Base-by-base conservation (phyloP, 1,140 invertebrate genomes). In the Battus philenor region DNA sequence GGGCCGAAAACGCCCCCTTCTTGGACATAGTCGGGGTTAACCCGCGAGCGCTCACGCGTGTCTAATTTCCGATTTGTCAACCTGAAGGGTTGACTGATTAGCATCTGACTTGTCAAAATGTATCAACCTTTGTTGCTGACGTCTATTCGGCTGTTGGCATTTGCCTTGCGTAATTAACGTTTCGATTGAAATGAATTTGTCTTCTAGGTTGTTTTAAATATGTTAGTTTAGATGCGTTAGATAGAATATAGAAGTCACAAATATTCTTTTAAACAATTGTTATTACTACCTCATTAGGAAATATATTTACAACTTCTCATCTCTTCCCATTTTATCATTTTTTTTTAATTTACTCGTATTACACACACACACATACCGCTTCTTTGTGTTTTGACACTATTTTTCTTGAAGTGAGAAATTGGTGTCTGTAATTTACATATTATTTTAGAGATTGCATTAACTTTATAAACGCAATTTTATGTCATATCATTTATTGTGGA, bases 31-130 rank as follows among this genome's bases (percentile, higher is more conserved):
- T 60, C 51, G 58, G 69, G 73, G 68, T 69, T 74, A 76, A 68
- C 72, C 75, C 73, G 68, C 66, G 70, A 73, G 64, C 75, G 52
- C 74, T 79, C 75, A 79, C 73, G 72, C 76, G 68, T 69, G 65
- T 65, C 74, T 77, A 83, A 83, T 83, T 83, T 80, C 76, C 76
- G 76, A 83, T 83, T 83, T 80, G 75, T 74, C 79, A 73, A 68
- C 70, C 68, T 61, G 72, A 74, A 79, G 76, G 79, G 76, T 80
- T 82, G 71, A 77, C 67, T 82, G 75, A 82, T 83, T 83, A 78
- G 70, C 76, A 78, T 80, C 76, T 77, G 74, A 70, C 72, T 77
- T 77, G 72, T 83, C 79, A 69, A 54, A 72, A 67, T 61, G 63
- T 70, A 71, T 79, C 67, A 56, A 51, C 62, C 68, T 76, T 72